Conservation (phyloP, 2,888 invertebrate species). For the Brachylomia viminalis region DNA sequence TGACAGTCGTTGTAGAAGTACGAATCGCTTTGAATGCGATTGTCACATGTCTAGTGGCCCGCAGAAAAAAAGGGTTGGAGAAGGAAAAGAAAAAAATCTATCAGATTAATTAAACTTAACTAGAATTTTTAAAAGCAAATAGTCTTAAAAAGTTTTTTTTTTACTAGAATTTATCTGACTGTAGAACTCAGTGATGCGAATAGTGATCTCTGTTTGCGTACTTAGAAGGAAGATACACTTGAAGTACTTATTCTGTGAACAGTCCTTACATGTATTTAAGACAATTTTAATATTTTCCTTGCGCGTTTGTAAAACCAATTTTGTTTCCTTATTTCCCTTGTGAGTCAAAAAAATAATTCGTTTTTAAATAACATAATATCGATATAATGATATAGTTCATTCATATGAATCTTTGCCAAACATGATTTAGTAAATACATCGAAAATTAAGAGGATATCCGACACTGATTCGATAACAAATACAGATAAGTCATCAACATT, state of each 20-base stretch:
- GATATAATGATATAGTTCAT: not conserved
- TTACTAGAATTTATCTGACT: not conserved
- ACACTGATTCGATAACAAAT: not conserved
- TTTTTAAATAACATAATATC: not conserved
- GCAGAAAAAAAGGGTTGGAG: no score
- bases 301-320: not conserved
- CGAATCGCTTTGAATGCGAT: not conserved
- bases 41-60: not conserved
- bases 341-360: slow-evolving; percentile 14
- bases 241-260: not conserved
- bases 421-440: slow-evolving; percentile 17
- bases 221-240: not conserved
- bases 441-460: not conserved
- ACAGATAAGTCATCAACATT: not conserved
- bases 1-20: not conserved
- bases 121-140: no score
- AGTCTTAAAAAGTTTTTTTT: no score
- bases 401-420: not conserved
- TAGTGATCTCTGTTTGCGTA: not conserved
- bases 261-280: not conserved
- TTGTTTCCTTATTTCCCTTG: no score
- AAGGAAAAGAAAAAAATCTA: not conserved
- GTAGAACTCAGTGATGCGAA: not conserved
- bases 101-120: not conserved
- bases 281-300: slow-evolving; percentile 4